Base-by-base conservation (phyloP, 2,797 vertebrate species). In the Sebastes matsubarae region DNA sequence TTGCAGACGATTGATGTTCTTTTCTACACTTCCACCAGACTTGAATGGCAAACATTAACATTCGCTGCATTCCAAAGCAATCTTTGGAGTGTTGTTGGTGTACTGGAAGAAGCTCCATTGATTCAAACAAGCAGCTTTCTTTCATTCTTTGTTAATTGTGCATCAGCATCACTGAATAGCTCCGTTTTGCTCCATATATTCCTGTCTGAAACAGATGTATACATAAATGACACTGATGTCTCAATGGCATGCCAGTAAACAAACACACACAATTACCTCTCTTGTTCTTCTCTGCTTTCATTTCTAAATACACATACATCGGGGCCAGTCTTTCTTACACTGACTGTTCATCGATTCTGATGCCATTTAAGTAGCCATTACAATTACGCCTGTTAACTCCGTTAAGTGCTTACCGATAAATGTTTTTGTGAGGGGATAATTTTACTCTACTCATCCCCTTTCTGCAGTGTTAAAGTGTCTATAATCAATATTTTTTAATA, bases 31-130 rank as follows among this genome's bases (percentile, higher is more conserved):
- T 80, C 34, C 46, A 71, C 10, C 68, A 46, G 70, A 75, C 68
- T 59, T 22, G 8, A 57, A 11, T 59, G 24, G 27, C 67, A 24
- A 2, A 13, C 81, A 27, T 75, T 68, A 1, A n/a, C 32, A 55
- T 77, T 6, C 4, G 38, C 24, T 58, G 24, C 58, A 75, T 79
- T 81, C 85, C 61, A 71, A 16, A 57, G 34, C 25, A n/a, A 14
- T 63, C 38, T 58, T 50, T 68, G 36, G 64, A 63, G 52, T 32
- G 24, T 27, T 46, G 75, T 55, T 46, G 52, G 7, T 71, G 2
- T 22, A 16, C 25, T 29, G 57, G 24, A 64, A 46, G 67, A 27
- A 68, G 11, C 65, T 59, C 25, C 11, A 2, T 27, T 69, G n/a
- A 57, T 80, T 75, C 16, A 64, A 61, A 60, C 1, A 20, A 42